Percentiles rank a stretch among this genome's conserved stretches.
Conservation (phyloP, 2,113 vertebrate genomes). For the Antennarius striatus region DNA sequence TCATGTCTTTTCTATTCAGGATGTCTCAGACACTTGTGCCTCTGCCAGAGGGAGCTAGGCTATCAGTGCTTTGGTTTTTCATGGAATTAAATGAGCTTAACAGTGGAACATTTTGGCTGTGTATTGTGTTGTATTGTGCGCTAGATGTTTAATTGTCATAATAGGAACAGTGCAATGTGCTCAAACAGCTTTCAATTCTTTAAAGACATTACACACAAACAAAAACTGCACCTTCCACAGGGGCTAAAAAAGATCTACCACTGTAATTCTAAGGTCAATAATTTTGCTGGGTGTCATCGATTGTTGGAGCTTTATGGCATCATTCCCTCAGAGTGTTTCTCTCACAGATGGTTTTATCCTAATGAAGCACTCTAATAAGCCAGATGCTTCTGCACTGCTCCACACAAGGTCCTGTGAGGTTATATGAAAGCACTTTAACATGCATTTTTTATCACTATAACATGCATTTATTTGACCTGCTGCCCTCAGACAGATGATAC, state of each 20-base stretch:
- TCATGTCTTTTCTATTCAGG: no score
- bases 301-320: constrained; percentile 18
- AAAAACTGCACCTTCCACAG: not conserved
- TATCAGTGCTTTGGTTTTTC: constrained; percentile 10
- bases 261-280: constrained; percentile 15
- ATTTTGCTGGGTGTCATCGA: constrained; percentile 31
- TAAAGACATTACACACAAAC: not conserved
- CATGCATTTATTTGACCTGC: no score
- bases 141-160: no score
- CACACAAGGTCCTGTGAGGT: constrained; percentile 23
- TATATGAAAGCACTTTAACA: constrained; percentile 22
- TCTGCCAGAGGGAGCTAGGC: no score
- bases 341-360: constrained; percentile 60
- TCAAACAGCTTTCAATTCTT: not conserved
- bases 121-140: no score
- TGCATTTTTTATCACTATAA: constrained; percentile 26
- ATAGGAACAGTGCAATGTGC: no score
- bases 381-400: constrained; percentile 40
- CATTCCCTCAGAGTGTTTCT: constrained; percentile 28
- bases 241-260: constrained; percentile 9
- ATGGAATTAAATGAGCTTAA: not conserved
- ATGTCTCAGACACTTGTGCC: no score
- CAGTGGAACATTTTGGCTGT: not conserved
- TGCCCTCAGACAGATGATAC: no score
- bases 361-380: constrained; percentile 60